phyloP scores from a whole-genome alignment of 2,797 vertebrate species.

The Setipinna tenuifilis region DNA sequence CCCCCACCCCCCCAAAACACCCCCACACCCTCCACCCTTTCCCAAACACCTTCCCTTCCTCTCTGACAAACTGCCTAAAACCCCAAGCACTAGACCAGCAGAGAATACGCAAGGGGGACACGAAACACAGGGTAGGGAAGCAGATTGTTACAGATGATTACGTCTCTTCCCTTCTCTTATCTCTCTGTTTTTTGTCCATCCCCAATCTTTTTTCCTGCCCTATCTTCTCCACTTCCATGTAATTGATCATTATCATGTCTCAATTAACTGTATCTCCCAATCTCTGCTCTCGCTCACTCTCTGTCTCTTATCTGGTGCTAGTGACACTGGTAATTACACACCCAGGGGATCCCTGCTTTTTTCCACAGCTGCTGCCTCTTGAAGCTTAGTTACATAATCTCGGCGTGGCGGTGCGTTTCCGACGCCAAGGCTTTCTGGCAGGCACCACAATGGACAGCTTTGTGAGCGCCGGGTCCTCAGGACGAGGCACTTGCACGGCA shows the following conservation, averaged over 20 bases:
- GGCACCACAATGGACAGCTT: conserved; percentile 16
- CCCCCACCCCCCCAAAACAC: neutral
- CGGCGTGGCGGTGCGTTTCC: neutral
- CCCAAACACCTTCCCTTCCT: no score
- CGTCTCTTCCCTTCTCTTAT: neutral
- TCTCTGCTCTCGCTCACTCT: conserved; percentile 21
- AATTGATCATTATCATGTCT: conserved; percentile 7
- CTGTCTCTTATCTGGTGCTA: conserved; percentile 7
- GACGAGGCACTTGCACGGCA: neutral
- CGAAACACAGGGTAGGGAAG: neutral
- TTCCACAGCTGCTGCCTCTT: conserved; percentile 31
- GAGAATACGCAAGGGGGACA: neutral
- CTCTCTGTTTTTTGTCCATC: neutral
- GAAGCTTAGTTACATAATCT: conserved; percentile 37
- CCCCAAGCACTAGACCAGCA: neutral
- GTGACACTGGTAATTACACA: conserved; percentile 22
- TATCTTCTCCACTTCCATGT: conserved; percentile 2
- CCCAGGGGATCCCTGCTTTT: conserved; percentile 14
- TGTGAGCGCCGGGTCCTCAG: conserved; percentile 11
- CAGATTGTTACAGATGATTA: conserved; percentile 4
- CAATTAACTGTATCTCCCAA: neutral
- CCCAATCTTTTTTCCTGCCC: neutral
- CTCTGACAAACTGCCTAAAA: neutral
- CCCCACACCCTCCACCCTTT: neutral
- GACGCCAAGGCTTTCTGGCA: conserved; percentile 30